Evolutionary conservation across 2,113 vertebrate species (phyloP).

Genomic region (Acinonyx jubatus): DNA sequence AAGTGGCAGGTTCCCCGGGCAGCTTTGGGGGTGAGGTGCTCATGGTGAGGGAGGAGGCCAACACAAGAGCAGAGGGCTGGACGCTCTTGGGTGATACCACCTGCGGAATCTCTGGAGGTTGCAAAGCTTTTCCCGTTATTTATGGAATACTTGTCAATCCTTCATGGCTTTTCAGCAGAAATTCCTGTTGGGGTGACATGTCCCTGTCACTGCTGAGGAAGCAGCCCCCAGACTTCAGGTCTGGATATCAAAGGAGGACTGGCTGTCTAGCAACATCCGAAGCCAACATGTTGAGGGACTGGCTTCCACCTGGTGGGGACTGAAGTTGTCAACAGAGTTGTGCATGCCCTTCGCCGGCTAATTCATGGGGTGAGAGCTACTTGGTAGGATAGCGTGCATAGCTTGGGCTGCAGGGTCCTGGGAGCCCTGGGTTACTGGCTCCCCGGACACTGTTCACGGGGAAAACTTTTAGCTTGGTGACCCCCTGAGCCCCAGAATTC

Average conservation of each 20-base stretch:
- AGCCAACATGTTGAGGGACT: neutral
- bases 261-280: neutral
- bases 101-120: neutral
- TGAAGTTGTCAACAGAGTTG: too few species aligned
- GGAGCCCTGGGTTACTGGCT: neutral
- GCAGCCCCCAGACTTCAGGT: neutral
- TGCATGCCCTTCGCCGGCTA: rapidly evolving
- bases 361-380: neutral
- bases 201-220: neutral
- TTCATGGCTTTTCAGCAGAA: neutral
- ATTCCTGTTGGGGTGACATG: neutral
- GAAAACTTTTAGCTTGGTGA: neutral
- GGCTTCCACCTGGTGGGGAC: neutral
- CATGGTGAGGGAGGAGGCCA: neutral
- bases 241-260: neutral
- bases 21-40: neutral
- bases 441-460: too few species aligned
- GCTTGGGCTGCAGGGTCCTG: too few species aligned
- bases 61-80: neutral
- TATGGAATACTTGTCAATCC: neutral
- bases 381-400: rapidly evolving
- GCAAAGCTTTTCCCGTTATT: neutral
- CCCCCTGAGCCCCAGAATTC: neutral
- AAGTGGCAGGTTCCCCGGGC: neutral
- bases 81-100: neutral